Base-by-base conservation (phyloP, 2,113 vertebrate genomes). In the Amblyornis subalaris region DNA sequence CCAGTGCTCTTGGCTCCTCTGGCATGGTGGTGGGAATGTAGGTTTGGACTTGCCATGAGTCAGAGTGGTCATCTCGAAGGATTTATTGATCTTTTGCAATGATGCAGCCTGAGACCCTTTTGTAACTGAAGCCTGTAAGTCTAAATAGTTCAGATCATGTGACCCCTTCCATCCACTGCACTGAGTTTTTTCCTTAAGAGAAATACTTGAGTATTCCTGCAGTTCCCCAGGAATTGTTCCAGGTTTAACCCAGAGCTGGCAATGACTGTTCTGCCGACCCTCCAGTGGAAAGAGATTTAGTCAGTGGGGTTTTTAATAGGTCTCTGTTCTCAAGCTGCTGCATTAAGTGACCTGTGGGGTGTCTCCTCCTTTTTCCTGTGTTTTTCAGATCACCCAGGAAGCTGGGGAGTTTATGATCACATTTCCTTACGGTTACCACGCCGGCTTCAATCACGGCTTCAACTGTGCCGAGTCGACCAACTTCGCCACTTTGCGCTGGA, bases 381-480 rank as follows among this genome's bases (percentile, higher is more conserved):
- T 65, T 33, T 53, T 82, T 3, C 97, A 99, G 99, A 98, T 99
- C 94, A 99, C 99, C 8, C 99, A 99, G 95, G 99, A 99, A 51
- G 99, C 99, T 0, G 99, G 99, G 2, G 99, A 99, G 95, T 99
- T 99, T 22, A 99, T 99, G 99, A 96, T 99, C 77, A 99, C 99
- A 0, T 99, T 99, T 82, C 99, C 99, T 10, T 99, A 99, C 0
- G 99, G 99, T 60, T 99, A 99, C 97, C 99, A 99, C 0, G 99
- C 99, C 0, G 99, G 99, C 40, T 99, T 99, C 97, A 99, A 99
- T 36, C 99, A 99, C 1, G 99, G 99, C 47, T 99, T 99, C 98
- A 99, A 99, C 98, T 99, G 99, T 1, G 99, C 99, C 0, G 99
- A 99, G 79, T 99, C 99, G 19, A 99, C 99, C 81, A 99, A 99